Evolutionary conservation across 2,797 vertebrate genomes (phyloP), one percentile per base, ranked within the genome.

Genomic region (Macropus fuliginosus): DNA sequence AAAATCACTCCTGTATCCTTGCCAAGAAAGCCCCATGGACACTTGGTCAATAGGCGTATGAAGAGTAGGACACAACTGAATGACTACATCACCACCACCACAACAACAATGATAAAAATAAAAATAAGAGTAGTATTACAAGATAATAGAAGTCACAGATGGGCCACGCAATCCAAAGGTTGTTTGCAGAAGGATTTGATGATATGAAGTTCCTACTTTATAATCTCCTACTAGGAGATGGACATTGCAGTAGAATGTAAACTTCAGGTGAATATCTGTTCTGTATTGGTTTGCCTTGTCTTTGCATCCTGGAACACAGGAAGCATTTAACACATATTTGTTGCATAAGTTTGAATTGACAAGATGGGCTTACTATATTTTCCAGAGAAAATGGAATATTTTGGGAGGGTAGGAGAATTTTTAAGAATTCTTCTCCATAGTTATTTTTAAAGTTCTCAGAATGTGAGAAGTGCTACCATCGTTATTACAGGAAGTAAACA

Each of bases 401-500:
- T 74, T 74, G 34, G 3, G 14, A 21, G 5, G 5, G 14, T 74
- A 74, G 14, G 34, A n/a, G 14, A 74, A 2, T 6, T 74, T 74
- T 74, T 40, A n/a, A 74, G 34, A 74, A n/a, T n/a, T 74, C 16
- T 94, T 62, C 90, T 95, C n/a, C 62, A 81, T 96, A 90, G 55
- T 55, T 29, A 93, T 93, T 96, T 96, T 96, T 87, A 74, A 8
- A 95, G 46, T 92, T 96, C 81, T 62, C 29, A 62, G 89, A 95
- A 55, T 93, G 54, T 92, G 74, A 95, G 52, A 55, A 56, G 81
- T 90, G 90, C 50, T 94, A 52, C 21, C 59, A 94, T 96, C 91
- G 21, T 91, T 96, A 46, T 94, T 92, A 91, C 34, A 89, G 96
- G 90, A 93, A 95, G 92, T 81, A 94, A 96, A 95, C 16, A 95